Evolutionary conservation across 2,113 vertebrate genomes (phyloP).

Genomic region (Chaenocephalus aceratus): DNA sequence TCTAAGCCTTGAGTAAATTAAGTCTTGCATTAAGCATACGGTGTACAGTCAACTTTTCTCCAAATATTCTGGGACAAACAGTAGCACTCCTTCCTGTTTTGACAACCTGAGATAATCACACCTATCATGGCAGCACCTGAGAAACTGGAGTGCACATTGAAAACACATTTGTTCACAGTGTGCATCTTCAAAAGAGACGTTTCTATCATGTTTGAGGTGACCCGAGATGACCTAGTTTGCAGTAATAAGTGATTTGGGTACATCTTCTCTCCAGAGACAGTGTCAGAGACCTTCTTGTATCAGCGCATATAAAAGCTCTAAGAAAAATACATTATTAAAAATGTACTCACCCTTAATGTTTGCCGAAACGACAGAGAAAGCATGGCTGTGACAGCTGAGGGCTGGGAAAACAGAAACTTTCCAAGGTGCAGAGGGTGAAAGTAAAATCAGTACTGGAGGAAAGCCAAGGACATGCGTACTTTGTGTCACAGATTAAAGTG

Average conservation of each 20-base stretch:
- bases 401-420: constrained; percentile 43
- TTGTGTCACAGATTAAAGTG: constrained; percentile 44
- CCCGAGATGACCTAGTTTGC: constrained; percentile 29
- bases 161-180: background rate
- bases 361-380: constrained; percentile 48
- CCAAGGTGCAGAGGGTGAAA: constrained; percentile 54
- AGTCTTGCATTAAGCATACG: constrained; percentile 11
- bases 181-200: constrained; percentile 2
- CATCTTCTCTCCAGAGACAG: background rate
- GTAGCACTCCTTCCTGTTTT: constrained; percentile 4
- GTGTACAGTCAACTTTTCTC: constrained; percentile 19
- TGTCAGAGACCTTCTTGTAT: background rate
- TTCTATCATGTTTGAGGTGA: constrained; percentile 17
- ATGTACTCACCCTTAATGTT: constrained; percentile 59
- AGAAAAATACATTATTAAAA: constrained; percentile 6
- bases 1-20: constrained; percentile 40
- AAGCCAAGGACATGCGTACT: constrained; percentile 41
- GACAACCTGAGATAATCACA: constrained; percentile 11
- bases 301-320: background rate
- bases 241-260: constrained; percentile 17
- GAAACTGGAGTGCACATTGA: constrained; percentile 1
- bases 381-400: constrained; percentile 51
- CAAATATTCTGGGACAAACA: constrained; percentile 18
- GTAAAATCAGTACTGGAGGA: constrained; percentile 23
- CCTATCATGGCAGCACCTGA: background rate